Base-by-base conservation (phyloP, 2,888 invertebrate genomes). In the Gastrophysa polygoni region DNA sequence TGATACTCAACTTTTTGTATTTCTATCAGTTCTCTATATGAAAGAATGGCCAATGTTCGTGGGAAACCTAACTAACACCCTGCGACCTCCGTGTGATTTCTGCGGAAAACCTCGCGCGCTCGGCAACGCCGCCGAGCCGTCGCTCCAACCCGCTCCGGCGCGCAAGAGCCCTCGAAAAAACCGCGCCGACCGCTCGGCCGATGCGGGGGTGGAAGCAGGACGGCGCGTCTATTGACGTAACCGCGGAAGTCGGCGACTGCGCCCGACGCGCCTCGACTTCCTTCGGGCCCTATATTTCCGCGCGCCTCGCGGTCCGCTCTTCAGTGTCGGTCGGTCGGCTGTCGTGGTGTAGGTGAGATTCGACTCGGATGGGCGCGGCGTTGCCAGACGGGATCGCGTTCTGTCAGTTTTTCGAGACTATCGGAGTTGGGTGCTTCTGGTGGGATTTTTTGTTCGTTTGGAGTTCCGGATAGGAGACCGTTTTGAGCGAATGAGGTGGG, bases 161-260 rank as follows among this genome's bases (percentile, higher is more conserved):
- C n/a, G n/a, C n/a, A n/a, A n/a, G n/a, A n/a, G n/a, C n/a, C n/a
- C n/a, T n/a, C 49, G 61, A 50, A 66, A 66, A 63, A 66, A 58
- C 28, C 52, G 48, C 54, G 46, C 63, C 59, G 68, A 68, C 71
- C 72, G 7, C 7, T 24, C 24, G 24, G 4, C 4, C 7, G 24
- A 3, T 75, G 78, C 75, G 78, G 78, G 78, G 78, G 77, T 73
- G 79, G 74, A 69, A 77, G 71, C 58, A 68, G 75, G 79, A 80
- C 71, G 70, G 75, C 67, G 61, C 65, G 70, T 71, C 70, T 81
- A 80, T 80, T 80, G 81, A 81, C 80, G 80, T 79, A 80, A 80
- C 76, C 71, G 75, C 80, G 80, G 77, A 77, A 75, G 74, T 17
- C 44, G 38, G 59, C 65, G 64, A 59, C 59, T 54, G 44, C 49